Base-by-base conservation (phyloP, 1,140 invertebrate species). In the Saccostrea glomerata region DNA sequence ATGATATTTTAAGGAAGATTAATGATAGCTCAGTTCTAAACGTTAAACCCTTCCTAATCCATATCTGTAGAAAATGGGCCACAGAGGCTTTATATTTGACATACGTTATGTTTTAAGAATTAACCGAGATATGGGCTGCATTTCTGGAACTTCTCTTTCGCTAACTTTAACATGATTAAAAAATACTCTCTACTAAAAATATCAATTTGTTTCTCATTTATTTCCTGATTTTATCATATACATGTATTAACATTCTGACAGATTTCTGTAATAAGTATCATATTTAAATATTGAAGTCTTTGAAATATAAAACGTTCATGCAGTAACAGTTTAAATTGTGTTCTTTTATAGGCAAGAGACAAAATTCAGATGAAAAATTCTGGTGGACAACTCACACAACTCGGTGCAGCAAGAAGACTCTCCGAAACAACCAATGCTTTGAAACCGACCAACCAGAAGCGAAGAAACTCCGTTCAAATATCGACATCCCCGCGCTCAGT, bases 331-430 rank as follows among this genome's bases (percentile, higher is more conserved):
- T 47, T 47, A n/a, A n/a, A n/a, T 60, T 60, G 58, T 20, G 20
- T 47, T 47, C 40, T 63, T 25, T 73, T 73, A 15, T 36, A 73
- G 70, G 70, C 70, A 12, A 73, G 70, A 73, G 70, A 73, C 23
- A 23, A 25, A 25, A 73, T n/a, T 40, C 70, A 73, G 70, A 73
- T 1, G 23, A 73, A 36, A 73, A 12, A 73, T 13, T 73, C 70
- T 15, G 25, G 13, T 13, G 70, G 13, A 25, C 23, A 73, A 25
- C 70, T 73, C 30, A 30, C 30, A 23, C 70, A 73, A 73, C 70
- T 73, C 15, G 70, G 70, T 23, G 70, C 70, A 12, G 70, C 70
- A n/a, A 73, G 25, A 73, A 25, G 70, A 23, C 70, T 73, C 15
- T 30, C 70, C 70, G 70, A 73, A 73, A 25, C 70, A 73, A 25